A percentile compares a stretch with the other conserved stretches of the same genome.
phyloP scores from a whole-genome alignment of 23 tunicate species.

The Halocynthia aurantium region DNA sequence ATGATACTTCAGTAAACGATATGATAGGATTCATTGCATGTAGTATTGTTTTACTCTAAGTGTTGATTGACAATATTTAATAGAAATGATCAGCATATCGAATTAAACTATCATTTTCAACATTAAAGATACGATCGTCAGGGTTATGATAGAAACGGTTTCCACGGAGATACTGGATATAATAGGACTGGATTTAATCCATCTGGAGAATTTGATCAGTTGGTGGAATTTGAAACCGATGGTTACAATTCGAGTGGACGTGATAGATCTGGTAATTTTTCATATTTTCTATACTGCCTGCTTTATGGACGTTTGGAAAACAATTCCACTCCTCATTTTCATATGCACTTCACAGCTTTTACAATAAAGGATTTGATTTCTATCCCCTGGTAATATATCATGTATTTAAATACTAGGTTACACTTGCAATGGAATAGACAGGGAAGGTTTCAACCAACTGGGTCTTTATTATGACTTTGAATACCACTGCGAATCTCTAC shows the following conservation, averaged over 20 bases:
- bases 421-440: constrained; percentile 56
- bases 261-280: constrained; percentile 50
- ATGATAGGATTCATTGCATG: no score
- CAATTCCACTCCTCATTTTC: not conserved
- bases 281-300: not conserved
- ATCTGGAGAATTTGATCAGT: constrained; percentile 50
- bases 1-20: no score
- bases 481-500: constrained; percentile 59
- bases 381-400: no score
- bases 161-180: constrained; percentile 56
- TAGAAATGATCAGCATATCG: no score
- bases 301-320: not conserved
- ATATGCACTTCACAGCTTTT: not conserved
- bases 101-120: not conserved
- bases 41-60: no score
- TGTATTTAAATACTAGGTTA: constrained; percentile 28
- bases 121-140: constrained; percentile 73
- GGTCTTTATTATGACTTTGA: constrained; percentile 54
- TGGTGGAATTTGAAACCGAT: constrained; percentile 18
- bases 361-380: not conserved
- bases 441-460: constrained; percentile 63
- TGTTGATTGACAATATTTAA: no score
- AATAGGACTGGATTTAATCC: constrained; percentile 63
- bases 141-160: constrained; percentile 61
- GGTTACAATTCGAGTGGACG: constrained; percentile 48